Base-by-base conservation (phyloP, 1,140 invertebrate species). In the Mylabris phalerata region DNA sequence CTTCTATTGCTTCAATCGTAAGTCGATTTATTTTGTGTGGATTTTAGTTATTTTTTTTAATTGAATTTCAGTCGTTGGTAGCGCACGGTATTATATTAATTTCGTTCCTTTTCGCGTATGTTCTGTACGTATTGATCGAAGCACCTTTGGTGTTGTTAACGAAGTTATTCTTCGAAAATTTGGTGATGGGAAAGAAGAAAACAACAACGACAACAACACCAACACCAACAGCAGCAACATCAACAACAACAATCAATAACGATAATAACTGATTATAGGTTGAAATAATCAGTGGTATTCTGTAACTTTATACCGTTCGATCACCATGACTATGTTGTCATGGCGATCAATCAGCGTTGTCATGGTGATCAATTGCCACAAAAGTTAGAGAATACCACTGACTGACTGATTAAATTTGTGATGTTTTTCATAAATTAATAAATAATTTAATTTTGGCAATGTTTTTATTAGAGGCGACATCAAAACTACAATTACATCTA, bases 111-210 rank as follows among this genome's bases (percentile, higher is more conserved):
- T 19, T 65, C 1, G 60, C 66, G 7, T 66, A 64, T 38, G 39
- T 60, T 9, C 51, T 64, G 47, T 59, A 60, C 3, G 13, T 68
- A 25, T 39, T 70, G 3, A 63, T 70, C 55, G 69, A 71, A 57
- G 59, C 65, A n/a, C 69, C 68, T 3, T 70, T 67, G 55, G 66
- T 66, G 40, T 50, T 60, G 4, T 39, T 71, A 9, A 66, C 61
- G 3, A 71, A 70, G 60, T 42, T 70, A 49, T 10, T 58, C 7
- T 48, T 61, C 9, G 50, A 57, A 42, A 42, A 42, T 7, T 42
- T n/a, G 4, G 5, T 11, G 3, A 42, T 42, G 10, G 3, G 9
- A 7, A 42, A 42, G 10, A 40, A 7, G 6, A 10, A 40, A 7
- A 7, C 39, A 7, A 7, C 39, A 40, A 7, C 39, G 39, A 19